Evolutionary conservation across 2,888 invertebrate species (phyloP), one percentile per base, ranked within the genome.

Genomic region (Herminia tarsipennalis): DNA sequence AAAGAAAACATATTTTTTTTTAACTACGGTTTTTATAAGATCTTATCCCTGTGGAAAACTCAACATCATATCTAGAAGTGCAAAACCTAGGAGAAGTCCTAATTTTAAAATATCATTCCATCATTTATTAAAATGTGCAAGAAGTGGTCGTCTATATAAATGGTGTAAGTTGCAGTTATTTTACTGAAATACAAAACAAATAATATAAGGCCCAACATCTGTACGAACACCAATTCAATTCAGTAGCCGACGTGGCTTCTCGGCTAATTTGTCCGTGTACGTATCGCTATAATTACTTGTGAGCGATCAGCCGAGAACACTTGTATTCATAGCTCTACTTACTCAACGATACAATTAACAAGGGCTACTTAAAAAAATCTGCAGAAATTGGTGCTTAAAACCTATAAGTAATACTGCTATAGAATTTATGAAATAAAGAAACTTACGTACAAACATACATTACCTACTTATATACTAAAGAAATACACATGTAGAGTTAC

Each of bases 241-340:
- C 76, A 67, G 77, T 75, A 78, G 80, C 75, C 13, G 43, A 49
- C 56, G 36, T 32, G 29, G 42, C 44, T 37, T 48, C 29, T 34
- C 42, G 49, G 58, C 55, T 73, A 72, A 73, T 76, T 70, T 66
- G 71, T 66, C 56, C 50, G 39, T 27, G 43, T 41, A 33, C 28
- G 40, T 34, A 50, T 43, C 44, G 32, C 41, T 25, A 16, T 58
- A 66, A 61, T 58, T 51, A 58, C 45, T 33, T n/a, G 27, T 13
- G 57, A 48, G 45, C 43, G 38, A 56, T 56, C 46, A 36, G 20
- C 22, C 37, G 9, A 25, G 40, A 36, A 27, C 12, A 25, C 17
- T 8, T 29, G 16, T 17, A 27, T 13, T 35, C 14, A 32, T 18
- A 17, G 24, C 35, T 29, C 18, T 35, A 35, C 28, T 28, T 10